These are phyloP conservation scores for Rapana venosa DNA, from an alignment of 2,888 invertebrate genomes.

Conservation along the genomic window DNA sequence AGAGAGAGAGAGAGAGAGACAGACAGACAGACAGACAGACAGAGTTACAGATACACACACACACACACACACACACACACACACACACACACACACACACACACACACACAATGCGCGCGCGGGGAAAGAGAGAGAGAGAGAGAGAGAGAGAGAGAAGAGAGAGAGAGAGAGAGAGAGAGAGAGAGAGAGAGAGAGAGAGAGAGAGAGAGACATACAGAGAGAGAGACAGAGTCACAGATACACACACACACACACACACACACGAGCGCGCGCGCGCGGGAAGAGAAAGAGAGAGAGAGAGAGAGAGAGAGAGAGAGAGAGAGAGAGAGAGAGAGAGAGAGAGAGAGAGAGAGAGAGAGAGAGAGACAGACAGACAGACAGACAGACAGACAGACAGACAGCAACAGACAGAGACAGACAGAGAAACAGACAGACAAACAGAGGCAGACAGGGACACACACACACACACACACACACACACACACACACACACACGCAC, in stretches of 20 bases:
- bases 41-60: too few species aligned
- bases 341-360: neutral
- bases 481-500: neutral
- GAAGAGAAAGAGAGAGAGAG: neutral
- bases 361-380: neutral
- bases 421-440: neutral
- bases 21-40: neutral
- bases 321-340: neutral
- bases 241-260: too few species aligned
- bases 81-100: too few species aligned
- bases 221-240: neutral
- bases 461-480: too few species aligned
- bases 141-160: neutral
- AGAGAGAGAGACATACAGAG: neutral
- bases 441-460: too few species aligned
- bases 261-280: neutral
- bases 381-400: neutral
- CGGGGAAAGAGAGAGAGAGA: neutral
- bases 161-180: neutral
- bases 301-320: neutral
- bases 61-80: too few species aligned
- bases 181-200: neutral
- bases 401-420: neutral
- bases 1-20: slow-evolving; percentile 11
- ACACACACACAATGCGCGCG: too few species aligned